A percentile compares a stretch with the other conserved stretches of the same genome.
Conservation (phyloP, 1,140 invertebrate species). For the Phymorhynchus buccinoides region DNA sequence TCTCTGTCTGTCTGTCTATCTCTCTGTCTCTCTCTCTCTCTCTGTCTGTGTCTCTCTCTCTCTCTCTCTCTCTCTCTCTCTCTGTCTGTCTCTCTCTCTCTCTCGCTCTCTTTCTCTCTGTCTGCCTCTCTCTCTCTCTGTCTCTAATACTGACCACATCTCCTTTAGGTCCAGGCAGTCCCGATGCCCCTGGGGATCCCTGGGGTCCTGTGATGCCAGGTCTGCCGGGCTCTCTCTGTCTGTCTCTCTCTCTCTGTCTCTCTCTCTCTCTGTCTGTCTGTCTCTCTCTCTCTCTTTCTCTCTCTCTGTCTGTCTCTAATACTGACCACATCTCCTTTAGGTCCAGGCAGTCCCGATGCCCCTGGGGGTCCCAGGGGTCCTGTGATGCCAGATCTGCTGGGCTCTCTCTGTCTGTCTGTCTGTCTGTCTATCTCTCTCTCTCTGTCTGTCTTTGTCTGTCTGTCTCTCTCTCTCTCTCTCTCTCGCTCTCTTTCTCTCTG, state of each 20-base stretch:
- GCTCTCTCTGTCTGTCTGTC: too few species aligned
- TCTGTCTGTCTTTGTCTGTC: not conserved
- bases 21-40: too few species aligned
- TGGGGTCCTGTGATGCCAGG: not conserved
- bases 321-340: constrained; percentile 50
- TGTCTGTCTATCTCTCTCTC: not conserved
- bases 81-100: too few species aligned
- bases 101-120: not conserved
- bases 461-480: too few species aligned
- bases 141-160: too few species aligned
- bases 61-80: too few species aligned
- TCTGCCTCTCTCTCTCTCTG: not conserved
- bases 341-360: constrained; percentile 51
- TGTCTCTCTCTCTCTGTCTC: not conserved
- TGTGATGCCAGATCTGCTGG: constrained; percentile 75
- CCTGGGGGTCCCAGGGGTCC: constrained; percentile 76
- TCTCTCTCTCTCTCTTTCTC: not conserved
- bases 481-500: not conserved
- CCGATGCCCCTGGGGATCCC: too few species aligned
- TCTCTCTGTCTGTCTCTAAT: not conserved
- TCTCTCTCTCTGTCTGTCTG: not conserved
- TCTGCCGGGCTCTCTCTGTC: not conserved
- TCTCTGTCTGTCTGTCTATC: too few species aligned
- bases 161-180: not conserved
- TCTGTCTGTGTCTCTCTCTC: too few species aligned